phyloP scores from a whole-genome alignment of 2,113 vertebrate genomes.

The Pristiophorus japonicus region DNA sequence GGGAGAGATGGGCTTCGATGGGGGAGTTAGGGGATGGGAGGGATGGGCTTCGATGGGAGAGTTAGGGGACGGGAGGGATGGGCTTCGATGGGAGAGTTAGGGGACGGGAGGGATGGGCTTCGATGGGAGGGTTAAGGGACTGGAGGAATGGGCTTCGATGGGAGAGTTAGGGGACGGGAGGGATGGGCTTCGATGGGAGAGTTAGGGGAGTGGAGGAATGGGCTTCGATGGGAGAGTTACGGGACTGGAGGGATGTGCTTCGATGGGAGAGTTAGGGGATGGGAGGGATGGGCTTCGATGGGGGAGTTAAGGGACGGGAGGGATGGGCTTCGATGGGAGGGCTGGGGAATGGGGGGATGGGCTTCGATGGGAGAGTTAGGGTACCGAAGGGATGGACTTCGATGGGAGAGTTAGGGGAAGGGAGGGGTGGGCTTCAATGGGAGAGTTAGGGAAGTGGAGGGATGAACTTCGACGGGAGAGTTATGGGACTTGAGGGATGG shows the following conservation, averaged over 20 bases:
- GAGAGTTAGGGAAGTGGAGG: no score
- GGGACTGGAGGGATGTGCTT: background rate
- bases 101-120: background rate
- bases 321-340: background rate
- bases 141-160: background rate
- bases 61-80: no score
- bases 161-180: background rate
- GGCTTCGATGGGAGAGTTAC: background rate
- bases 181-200: background rate
- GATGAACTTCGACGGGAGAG: no score
- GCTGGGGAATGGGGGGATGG: background rate
- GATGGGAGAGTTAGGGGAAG: no score
- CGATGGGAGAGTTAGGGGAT: background rate
- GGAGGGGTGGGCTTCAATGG: no score
- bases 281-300: no score
- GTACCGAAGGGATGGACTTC: background rate
- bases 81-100: background rate
- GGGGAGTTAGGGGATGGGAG: no score
- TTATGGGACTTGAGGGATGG: no score
- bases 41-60: no score
- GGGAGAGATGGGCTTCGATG: no score
- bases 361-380: no score
- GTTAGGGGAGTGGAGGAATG: background rate
- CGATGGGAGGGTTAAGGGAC: background rate
- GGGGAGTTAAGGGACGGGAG: no score